Evolutionary conservation across 2,797 vertebrate species (phyloP).

Genomic region (Xenops minutus): DNA sequence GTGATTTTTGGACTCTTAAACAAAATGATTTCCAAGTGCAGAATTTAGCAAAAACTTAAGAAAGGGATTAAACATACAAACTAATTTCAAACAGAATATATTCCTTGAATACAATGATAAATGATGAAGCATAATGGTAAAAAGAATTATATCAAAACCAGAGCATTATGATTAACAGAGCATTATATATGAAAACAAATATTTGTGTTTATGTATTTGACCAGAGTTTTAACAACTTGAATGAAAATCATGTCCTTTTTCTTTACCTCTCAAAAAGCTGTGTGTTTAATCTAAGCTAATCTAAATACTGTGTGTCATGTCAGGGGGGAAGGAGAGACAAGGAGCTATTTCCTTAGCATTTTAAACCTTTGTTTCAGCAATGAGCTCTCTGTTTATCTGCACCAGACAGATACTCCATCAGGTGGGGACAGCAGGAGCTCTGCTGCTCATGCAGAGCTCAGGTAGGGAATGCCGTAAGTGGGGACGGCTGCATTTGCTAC

Average conservation of each 20-base stretch:
- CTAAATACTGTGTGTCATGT: neutral
- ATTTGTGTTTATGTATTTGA: neutral
- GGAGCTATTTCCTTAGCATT: neutral
- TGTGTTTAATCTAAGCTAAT: neutral
- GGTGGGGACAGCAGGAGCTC: neutral
- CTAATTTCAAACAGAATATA: neutral
- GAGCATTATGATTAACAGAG: neutral
- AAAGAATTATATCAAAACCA: neutral
- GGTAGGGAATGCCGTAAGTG: neutral
- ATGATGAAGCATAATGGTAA: neutral
- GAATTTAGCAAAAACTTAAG: neutral
- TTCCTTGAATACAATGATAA: neutral
- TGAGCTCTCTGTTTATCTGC: conserved; percentile 1
- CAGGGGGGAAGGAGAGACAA: neutral
- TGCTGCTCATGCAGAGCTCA: neutral
- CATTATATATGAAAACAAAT: neutral
- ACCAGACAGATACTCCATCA: neutral
- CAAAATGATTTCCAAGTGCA: neutral
- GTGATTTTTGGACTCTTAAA: neutral
- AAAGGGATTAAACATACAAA: neutral
- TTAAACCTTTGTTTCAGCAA: neutral
- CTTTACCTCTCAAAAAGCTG: neutral
- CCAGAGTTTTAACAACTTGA: neutral
- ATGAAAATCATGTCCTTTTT: neutral
- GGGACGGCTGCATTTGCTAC: neutral